A percentile compares a stretch with the other conserved stretches of the same genome.
These are phyloP conservation scores for Norana najaformis DNA, from an alignment of 2,888 invertebrate genomes.

Conservation along the genomic window DNA sequence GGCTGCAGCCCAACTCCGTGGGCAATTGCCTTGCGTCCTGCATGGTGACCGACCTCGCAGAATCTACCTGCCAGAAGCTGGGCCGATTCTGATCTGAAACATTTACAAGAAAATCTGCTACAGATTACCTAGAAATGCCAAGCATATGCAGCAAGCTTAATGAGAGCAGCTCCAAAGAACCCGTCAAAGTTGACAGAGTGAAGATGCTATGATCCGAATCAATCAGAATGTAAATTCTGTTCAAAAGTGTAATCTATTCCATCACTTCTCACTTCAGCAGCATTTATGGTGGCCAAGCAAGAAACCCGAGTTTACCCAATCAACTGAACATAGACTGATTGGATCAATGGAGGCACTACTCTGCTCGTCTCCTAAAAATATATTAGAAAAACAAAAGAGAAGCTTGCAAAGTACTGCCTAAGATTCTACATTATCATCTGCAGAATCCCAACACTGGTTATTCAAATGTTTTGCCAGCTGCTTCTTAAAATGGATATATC, in stretches of 20 bases:
- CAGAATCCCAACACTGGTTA: no score
- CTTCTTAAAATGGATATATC: neutral
- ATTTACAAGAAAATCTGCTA: neutral
- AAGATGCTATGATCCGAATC: neutral
- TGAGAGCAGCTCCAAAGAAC: neutral
- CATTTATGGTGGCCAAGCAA: neutral
- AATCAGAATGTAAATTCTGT: neutral
- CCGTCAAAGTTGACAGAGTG: neutral
- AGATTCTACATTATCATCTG: neutral
- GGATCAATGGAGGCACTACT: neutral
- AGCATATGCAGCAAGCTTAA: neutral
- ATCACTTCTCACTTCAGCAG: no score
- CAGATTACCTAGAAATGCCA: neutral
- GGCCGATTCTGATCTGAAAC: neutral
- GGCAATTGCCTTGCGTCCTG: neutral
- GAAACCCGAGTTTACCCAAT: neutral
- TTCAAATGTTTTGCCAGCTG: no score
- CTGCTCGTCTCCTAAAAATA: neutral
- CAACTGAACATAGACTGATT: neutral
- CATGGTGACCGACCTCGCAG: neutral
- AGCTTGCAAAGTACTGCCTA: neutral
- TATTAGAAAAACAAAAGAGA: neutral
- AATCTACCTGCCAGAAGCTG: neutral
- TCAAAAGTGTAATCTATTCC: neutral
- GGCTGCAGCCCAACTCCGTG: constrained; percentile 14